Evolutionary conservation across 2,888 invertebrate species (phyloP).

Genomic region (Brenthis hecate): DNA sequence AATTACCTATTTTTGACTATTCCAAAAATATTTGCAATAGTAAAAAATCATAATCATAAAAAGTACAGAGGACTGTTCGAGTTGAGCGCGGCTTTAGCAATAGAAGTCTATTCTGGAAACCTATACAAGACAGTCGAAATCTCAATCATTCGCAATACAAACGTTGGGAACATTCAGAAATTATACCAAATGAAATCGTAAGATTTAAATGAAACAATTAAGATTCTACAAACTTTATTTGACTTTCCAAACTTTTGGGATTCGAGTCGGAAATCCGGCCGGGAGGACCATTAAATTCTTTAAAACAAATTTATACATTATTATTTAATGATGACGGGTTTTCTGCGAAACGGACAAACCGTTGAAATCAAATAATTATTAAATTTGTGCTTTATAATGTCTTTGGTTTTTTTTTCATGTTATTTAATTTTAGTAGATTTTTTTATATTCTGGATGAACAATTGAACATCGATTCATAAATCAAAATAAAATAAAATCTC

Average conservation of each 20-base stretch:
- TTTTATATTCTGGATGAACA: no score
- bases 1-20: no score
- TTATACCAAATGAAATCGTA: slow-evolving; percentile 42
- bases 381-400: background rate
- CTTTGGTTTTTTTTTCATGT: background rate
- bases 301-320: slow-evolving; percentile 54
- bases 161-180: slow-evolving; percentile 31
- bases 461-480: no score
- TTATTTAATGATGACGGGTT: slow-evolving; percentile 43
- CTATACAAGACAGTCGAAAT: no score
- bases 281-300: slow-evolving; percentile 58
- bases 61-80: no score
- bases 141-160: background rate
- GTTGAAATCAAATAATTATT: slow-evolving; percentile 30
- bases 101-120: no score
- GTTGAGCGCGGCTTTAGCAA: no score
- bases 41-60: no score
- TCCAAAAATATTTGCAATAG: no score
- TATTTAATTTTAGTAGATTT: no score
- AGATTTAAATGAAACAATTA: slow-evolving; percentile 55
- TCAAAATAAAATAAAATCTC: no score
- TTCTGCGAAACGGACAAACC: slow-evolving; percentile 28
- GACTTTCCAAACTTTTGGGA: slow-evolving; percentile 47
- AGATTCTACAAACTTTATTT: slow-evolving; percentile 51
- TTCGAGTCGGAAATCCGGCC: slow-evolving; percentile 38